Base-by-base conservation (phyloP, 2,888 invertebrate species). In the Morpho deidamia region DNA sequence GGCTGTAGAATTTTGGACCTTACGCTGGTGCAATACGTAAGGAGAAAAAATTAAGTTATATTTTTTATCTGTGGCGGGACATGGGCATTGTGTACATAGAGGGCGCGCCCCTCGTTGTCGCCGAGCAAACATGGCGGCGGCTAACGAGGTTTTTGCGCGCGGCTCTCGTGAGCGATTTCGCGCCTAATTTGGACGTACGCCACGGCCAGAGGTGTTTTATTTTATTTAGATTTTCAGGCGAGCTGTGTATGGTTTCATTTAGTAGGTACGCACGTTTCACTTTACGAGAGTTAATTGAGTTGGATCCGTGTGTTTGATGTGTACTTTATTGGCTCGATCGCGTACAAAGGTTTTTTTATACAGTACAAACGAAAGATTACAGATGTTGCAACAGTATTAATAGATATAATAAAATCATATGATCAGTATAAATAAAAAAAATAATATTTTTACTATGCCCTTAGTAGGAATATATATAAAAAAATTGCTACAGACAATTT, bases 61-160 rank as follows among this genome's bases (percentile, higher is more conserved):
- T 59, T 56, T 55, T 48, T 40, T 34, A 42, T 43, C 43, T 40
- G 38, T 43, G 46, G 39, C 47, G 41, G 38, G 48, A 40, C 37
- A 66, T 76, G 75, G 81, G 75, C 71, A 72, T 76, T 83, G 81
- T 86, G 81, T 87, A 86, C 76, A 87, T 86, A 85, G 84, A 85
- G 86, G 85, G 86, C 82, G 83, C 84, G 80, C 83, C 86, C 83
- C 83, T 76, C 74, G 70, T 80, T 84, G 87, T 86, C 84, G 79
- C 81, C 75, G 82, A 81, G 80, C 86, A 87, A 88, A 88, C 76
- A 88, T 88, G 88, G 88, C 88, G 78, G 78, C 78, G 73, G 71
- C 78, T 85, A 86, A 88, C 86, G 81, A 85, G 81, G 84, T 87
- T 87, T 86, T 84, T 85, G 83, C 81, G 81, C 78, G 76, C 69